These are phyloP conservation scores for Anolis carolinensis DNA, from an alignment of 2,113 vertebrate species.

Conservation along the genomic window DNA sequence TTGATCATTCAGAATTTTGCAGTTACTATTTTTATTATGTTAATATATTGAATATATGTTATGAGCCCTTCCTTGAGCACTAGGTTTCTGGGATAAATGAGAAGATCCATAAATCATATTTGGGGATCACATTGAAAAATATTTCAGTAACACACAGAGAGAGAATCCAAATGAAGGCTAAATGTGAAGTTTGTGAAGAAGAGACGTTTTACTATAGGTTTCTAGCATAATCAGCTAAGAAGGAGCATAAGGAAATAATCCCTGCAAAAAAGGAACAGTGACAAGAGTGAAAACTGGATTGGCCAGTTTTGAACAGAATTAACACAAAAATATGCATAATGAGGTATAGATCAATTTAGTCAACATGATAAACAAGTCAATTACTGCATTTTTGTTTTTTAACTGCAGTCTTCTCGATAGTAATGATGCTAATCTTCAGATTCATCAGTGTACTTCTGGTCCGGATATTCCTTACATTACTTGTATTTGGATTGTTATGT, in stretches of 20 bases:
- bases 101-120: not conserved
- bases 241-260: not conserved
- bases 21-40: not conserved
- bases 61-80: not conserved
- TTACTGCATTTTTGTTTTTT: not conserved
- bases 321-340: not conserved
- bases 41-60: not conserved
- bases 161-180: not conserved
- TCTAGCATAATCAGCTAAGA: not conserved
- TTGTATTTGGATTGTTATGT: slow-evolving; percentile 77
- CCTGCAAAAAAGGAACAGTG: not conserved
- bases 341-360: too few species aligned
- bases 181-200: not conserved
- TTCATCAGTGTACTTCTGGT: slow-evolving; percentile 73
- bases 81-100: not conserved
- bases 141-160: not conserved
- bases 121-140: not conserved
- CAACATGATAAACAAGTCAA: not conserved
- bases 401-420: slow-evolving; percentile 75
- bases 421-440: slow-evolving; percentile 73
- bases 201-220: not conserved
- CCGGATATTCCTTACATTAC: slow-evolving; percentile 75
- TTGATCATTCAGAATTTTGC: not conserved
- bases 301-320: not conserved
- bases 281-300: not conserved